These are phyloP conservation scores for Rhinella marina DNA, from an alignment of 2,797 vertebrate genomes.

Conservation along the genomic window DNA sequence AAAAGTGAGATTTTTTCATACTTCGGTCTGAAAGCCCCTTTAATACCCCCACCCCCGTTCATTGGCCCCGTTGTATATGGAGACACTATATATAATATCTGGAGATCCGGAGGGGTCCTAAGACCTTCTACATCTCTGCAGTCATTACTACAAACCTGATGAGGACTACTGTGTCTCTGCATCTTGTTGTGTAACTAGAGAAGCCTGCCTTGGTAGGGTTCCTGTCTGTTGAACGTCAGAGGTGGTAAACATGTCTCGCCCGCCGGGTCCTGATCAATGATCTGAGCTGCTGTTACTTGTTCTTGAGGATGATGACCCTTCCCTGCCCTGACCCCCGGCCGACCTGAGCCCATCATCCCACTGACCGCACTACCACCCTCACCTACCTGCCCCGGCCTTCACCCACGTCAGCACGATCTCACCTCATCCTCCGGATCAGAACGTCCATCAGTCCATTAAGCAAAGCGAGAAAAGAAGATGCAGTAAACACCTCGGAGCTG, in stretches of 20 bases:
- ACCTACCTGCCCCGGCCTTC: not conserved
- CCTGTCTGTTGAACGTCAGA: not conserved
- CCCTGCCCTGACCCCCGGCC: slow-evolving; percentile 18
- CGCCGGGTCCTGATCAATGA: not conserved
- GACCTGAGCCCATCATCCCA: not conserved
- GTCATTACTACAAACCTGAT: no score
- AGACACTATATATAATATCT: no score
- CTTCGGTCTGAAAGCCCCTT: no score
- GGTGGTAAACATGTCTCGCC: not conserved
- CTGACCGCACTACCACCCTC: not conserved
- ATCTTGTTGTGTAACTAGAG: not conserved
- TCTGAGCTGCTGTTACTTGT: not conserved
- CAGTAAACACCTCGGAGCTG: not conserved
- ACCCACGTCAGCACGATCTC: not conserved
- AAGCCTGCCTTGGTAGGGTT: not conserved
- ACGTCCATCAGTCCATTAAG: not conserved
- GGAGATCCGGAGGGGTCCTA: no score
- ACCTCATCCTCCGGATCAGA: not conserved
- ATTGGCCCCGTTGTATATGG: no score
- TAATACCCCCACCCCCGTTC: no score
- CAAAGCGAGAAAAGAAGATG: not conserved
- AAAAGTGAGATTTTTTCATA: no score
- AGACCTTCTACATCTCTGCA: no score
- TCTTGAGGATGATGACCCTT: not conserved
- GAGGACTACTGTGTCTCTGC: not conserved